These are phyloP conservation scores for Trichogramma dendrolimi DNA, from an alignment of 2,888 invertebrate genomes.

Conservation along the genomic window DNA sequence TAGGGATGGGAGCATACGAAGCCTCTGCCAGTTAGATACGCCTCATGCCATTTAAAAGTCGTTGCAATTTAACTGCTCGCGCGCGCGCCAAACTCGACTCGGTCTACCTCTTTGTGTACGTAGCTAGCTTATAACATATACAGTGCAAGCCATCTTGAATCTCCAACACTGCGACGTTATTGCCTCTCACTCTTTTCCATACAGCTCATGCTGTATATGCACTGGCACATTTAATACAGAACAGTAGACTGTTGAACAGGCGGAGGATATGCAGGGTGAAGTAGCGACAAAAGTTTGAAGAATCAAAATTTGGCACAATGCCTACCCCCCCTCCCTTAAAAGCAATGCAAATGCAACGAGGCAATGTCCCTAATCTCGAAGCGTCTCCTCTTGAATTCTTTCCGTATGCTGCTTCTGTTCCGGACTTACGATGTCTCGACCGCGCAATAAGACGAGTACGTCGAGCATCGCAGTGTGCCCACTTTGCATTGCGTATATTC, in stretches of 20 bases:
- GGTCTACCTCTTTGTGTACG: no score
- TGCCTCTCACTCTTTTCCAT: slow-evolving; percentile 7
- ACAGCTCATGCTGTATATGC: slow-evolving; percentile 2
- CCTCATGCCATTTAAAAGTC: slow-evolving; percentile 29
- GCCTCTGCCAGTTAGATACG: no score
- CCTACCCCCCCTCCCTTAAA: slow-evolving; percentile 10
- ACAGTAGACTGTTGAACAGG: no score
- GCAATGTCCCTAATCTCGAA: neutral
- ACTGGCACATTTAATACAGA: no score
- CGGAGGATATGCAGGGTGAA: neutral
- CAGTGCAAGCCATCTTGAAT: no score
- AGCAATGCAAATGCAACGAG: slow-evolving; percentile 20
- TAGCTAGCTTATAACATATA: no score
- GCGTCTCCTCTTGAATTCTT: neutral
- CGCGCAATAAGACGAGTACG: slow-evolving; percentile 8
- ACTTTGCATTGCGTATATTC: neutral
- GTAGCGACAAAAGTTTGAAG: slow-evolving; percentile 17
- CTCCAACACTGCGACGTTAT: neutral
- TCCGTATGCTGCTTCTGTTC: slow-evolving; percentile 4
- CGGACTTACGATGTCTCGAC: no score
- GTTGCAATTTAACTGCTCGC: slow-evolving; percentile 19
- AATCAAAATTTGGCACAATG: slow-evolving; percentile 24
- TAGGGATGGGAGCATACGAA: no score
- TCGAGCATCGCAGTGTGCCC: neutral
- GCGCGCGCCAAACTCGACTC: no score